Percentiles rank a stretch among this genome's conserved stretches.
phyloP scores from a whole-genome alignment of 2,113 vertebrate genomes.

The Leptobrachium ailaonicum region DNA sequence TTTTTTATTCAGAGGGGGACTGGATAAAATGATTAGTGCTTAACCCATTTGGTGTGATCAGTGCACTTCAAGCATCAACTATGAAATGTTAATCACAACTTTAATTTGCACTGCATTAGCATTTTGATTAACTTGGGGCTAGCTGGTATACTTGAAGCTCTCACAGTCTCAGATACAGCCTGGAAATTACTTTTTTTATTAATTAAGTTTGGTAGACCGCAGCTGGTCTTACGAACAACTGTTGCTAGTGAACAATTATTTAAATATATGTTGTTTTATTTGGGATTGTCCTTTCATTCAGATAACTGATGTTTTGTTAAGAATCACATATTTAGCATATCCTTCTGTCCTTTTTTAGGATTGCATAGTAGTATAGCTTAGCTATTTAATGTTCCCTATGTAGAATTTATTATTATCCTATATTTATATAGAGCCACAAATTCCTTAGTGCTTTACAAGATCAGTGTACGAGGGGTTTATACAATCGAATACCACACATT shows the following conservation, averaged over 20 bases:
- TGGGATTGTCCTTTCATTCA: conserved; percentile 58
- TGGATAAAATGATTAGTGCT: conserved; percentile 84
- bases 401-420: no score
- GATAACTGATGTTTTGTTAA: not conserved
- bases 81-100: conserved; percentile 99
- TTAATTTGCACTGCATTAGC: conserved; percentile 98
- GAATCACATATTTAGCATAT: no score
- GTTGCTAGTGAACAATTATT: conserved; percentile 70
- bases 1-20: conserved; percentile 68
- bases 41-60: conserved; percentile 86
- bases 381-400: not conserved
- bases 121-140: conserved; percentile 98
- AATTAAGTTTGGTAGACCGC: conserved; percentile 94
- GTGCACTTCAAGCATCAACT: conserved; percentile 93
- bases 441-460: no score
- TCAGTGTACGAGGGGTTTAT: no score
- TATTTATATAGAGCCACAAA: no score
- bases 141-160: conserved; percentile 88
- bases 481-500: no score
- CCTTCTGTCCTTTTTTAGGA: not conserved
- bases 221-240: conserved; percentile 87
- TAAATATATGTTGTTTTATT: conserved; percentile 51
- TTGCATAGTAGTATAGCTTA: not conserved
- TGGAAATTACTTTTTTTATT: conserved; percentile 94
- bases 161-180: conserved; percentile 86